Base-by-base conservation (phyloP, 1,140 invertebrate species). In the Neodiprion virginianus region DNA sequence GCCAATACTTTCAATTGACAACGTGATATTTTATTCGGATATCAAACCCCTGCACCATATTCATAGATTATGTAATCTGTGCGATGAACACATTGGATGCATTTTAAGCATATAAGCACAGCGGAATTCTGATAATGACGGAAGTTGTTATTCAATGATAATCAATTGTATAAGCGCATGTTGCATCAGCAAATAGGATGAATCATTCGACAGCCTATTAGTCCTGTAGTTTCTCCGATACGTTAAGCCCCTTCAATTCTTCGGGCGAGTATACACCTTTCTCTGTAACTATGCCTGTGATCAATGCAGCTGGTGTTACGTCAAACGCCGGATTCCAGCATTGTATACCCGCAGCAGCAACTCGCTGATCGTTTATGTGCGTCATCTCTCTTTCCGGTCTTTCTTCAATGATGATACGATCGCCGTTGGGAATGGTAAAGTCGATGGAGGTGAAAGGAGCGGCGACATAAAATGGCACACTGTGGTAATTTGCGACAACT, bases 281-380 rank as follows among this genome's bases (percentile, higher is more conserved):
- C 89, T 99, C 98, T 12, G 98, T 99, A 14, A 99, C 95, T 76
- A 99, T 98, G 10, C 95, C 96, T 23, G 96, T 96, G 72, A 99
- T 99, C 1, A 99, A 90, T 28, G 92, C 88, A 7, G 96, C 95
- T 21, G 98, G 98, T n/a, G 98, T 99, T 2, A 99, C 94, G 89
- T 99, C 98, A 89, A 99, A 99, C 0, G 97, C 95, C 67, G 98
- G 98, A 91, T 99, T 99, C 98, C 98, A 99, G 84, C 96, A 98
- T 69, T 92, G 90, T 74, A 99, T 97, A 69, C 96, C 96, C 83
- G 93, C 90, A 28, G 97, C 96, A 61, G 97, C 96, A 79, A 99
- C 95, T 81, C 92, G 90, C 74, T 93, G 90, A 80, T 95, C 94
- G 50, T 94, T 95, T 47, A 99, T 91, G 82, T 94, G 92, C 0